Evolutionary conservation across 1,140 invertebrate species (phyloP), one percentile per base, ranked within the genome.

Genomic region (Muscidifurax raptorellus): DNA sequence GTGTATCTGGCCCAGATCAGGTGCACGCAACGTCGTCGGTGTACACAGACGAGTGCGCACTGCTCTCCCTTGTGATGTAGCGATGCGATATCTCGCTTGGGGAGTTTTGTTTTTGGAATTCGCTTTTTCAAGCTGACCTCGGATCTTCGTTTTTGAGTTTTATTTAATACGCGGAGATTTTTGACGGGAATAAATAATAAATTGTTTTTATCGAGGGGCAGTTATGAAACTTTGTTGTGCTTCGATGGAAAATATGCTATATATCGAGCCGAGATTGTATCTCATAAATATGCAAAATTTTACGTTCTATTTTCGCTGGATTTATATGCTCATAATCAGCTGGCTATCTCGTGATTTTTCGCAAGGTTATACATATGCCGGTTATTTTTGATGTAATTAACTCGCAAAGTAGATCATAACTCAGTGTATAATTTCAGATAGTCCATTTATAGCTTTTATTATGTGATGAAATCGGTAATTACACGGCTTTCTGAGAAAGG

Each of bases 1-100:
- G 87, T 89, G 86, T 90, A 92, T 92, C 90, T 92, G 89, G 91
- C 88, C 91, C 90, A 92, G 91, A 92, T 92, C 91, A 67, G 67
- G 89, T 88, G 79, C 91, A 91, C 91, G 91, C 91, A 91, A 91
- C 28, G 66, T 79, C 77, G 77, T 44, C 9, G 7, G 74, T 66
- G 59, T 15, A 59, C 52, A 59, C 52, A 59, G 18, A 18, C 47
- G 13, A 52, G 47, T 18, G 18, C 52, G 4, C 52, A n/a, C 52
- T 59, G 6, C 52, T 59, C 52, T 59, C 22, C 18, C 22, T 18
- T 40, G 7, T 10, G 36, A 40, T 40, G 6, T n/a, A 30, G 52
- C 32, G 78, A n/a, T 30, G 78, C 47, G 59, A 28, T 64, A 59
- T n/a, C 59, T 64, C 59, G 59, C 59, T 18, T 5, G 12, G 12